Base-by-base conservation (phyloP, 2,113 vertebrate species). In the Xenopus laevis region DNA sequence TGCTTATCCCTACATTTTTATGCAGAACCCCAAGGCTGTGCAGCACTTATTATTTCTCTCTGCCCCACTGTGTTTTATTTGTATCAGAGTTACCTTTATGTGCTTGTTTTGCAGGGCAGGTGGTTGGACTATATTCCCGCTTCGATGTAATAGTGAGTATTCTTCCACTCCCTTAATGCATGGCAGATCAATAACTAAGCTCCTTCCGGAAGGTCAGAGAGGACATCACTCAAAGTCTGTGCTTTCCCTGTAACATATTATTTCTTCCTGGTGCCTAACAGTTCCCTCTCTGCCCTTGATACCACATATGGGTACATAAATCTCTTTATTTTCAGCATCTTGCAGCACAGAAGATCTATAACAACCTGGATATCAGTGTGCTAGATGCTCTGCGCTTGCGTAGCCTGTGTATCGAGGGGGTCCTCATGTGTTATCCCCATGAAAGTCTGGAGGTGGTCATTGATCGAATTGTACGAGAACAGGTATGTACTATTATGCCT, bases 111-210 rank as follows among this genome's bases (percentile, higher is more conserved):
- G 2, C 77, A 98, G 97, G 95, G 53, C 90, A 86, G 79, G 97
- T 98, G 5, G 94, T 98, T 11, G 95, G 95, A 3, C 90, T 98
- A 68, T 98, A 98, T 80, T 96, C 97, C 1, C 90, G 95, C 73
- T 98, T 98, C 2, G 97, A 98, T 3, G 95, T 98, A 53, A 98
- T 98, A 81, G 97, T 98, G 83, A 96, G 97, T 97, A 83, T 40
- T 0, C 3, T 23, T 20, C 47, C 12, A 0, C 10, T 50, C 47
- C 47, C 47, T 13, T 50, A 50, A 50, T 50, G 47, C 47, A 50
- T 12, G 9, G 47, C 12, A 50, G 15, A 50, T 10, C 47, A 10
- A 50, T 50, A 50, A 16, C 11, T 10, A 27, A 27, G 23, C 23
- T 27, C 4, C 4, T 27, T 27, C 23, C 4, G 23, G 23, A 27